A percentile compares a stretch with the other conserved stretches of the same genome.
Evolutionary conservation across 2,797 vertebrate species (phyloP).

Genomic region (Acanthornis magna): DNA sequence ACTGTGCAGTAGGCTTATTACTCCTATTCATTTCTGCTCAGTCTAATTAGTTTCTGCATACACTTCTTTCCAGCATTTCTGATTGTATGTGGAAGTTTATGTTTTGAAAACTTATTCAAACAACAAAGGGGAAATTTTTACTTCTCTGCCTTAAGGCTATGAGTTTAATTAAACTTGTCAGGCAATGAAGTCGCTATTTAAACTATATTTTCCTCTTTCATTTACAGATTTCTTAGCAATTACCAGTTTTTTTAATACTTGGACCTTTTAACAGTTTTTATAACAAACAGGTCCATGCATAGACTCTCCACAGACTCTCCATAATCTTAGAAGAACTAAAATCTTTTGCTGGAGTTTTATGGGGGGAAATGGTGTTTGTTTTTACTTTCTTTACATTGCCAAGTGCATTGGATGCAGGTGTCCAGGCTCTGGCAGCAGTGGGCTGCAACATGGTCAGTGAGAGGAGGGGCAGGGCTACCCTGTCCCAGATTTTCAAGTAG

Average conservation of each 20-base stretch:
- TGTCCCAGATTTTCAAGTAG: neutral
- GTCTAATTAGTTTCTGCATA: neutral
- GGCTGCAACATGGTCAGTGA: neutral
- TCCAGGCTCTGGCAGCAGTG: neutral
- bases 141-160: neutral
- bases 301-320: neutral
- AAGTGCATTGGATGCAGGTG: neutral
- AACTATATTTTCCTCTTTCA: neutral
- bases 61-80: neutral
- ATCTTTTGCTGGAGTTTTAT: neutral
- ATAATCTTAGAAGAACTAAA: neutral
- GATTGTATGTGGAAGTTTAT: neutral
- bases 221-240: neutral
- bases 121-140: neutral
- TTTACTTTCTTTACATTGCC: neutral
- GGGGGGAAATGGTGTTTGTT: fast-evolving
- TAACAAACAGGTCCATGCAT: neutral
- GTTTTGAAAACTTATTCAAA: neutral
- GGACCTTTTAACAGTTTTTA: neutral
- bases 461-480: neutral
- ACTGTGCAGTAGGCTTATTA: neutral
- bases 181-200: neutral
- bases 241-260: neutral
- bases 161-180: neutral
- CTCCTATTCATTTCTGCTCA: neutral